A percentile compares a stretch with the other conserved stretches of the same genome.
phyloP scores from a whole-genome alignment of 2,113 vertebrate genomes.

The Clarias batrachus region DNA sequence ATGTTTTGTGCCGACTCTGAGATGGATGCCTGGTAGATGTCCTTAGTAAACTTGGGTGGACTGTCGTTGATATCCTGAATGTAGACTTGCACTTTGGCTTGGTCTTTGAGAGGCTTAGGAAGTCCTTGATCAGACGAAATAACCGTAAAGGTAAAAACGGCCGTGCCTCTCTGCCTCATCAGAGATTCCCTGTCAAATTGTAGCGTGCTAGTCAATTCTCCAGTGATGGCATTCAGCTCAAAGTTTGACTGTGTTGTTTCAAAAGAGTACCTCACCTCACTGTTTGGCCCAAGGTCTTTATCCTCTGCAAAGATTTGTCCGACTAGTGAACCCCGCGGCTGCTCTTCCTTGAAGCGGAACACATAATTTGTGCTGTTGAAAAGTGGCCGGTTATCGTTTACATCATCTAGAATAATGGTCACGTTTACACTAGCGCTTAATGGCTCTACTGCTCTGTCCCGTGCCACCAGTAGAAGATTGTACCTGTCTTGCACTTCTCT shows the following conservation, averaged over 20 bases:
- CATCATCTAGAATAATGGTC: slow-evolving; percentile 88
- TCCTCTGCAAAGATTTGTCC: slow-evolving; percentile 88
- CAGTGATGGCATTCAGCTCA: slow-evolving; percentile 85
- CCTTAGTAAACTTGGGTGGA: slow-evolving; percentile 90
- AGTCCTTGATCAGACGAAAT: slow-evolving; percentile 90
- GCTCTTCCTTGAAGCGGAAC: slow-evolving; percentile 93
- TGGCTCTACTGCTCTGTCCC: slow-evolving; percentile 88
- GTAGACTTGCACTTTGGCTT: slow-evolving; percentile 93
- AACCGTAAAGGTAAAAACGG: slow-evolving; percentile 86
- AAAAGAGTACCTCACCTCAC: slow-evolving; percentile 89
- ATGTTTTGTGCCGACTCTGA: slow-evolving; percentile 87
- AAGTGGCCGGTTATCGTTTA: slow-evolving; percentile 94
- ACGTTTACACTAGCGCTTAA: slow-evolving; percentile 89
- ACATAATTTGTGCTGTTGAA: slow-evolving; percentile 97
- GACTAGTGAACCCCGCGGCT: slow-evolving; percentile 81
- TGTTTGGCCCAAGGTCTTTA: slow-evolving; percentile 90
- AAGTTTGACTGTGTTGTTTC: slow-evolving; percentile 88
- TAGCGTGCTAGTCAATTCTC: slow-evolving; percentile 84
- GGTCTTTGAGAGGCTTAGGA: slow-evolving; percentile 91
- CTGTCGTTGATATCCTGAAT: slow-evolving; percentile 96
- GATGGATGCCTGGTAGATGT: slow-evolving; percentile 92
- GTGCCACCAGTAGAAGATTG: slow-evolving; percentile 82
- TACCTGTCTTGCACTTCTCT: slow-evolving; percentile 91
- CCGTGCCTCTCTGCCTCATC: slow-evolving; percentile 87
- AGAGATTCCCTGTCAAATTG: slow-evolving; percentile 90